phyloP scores from a whole-genome alignment of 1,140 invertebrate genomes.

The Hesperophylax magnus region DNA sequence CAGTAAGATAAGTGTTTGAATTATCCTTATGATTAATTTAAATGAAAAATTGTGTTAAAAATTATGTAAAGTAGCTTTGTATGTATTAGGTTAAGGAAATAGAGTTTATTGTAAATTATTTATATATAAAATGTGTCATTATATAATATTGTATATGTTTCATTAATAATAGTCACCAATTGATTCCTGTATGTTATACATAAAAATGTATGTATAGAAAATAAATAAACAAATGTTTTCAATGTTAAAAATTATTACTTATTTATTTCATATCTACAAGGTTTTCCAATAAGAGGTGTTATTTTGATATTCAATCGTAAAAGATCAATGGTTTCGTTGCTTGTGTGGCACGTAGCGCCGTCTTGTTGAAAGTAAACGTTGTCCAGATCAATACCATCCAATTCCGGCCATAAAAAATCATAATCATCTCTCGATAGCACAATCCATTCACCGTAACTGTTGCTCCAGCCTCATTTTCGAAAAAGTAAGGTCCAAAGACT shows the following conservation, averaged over 20 bases:
- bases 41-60: conserved; percentile 6
- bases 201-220: conserved; percentile 43
- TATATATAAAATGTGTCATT: conserved; percentile 24
- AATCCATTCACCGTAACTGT: too few relatives aligned
- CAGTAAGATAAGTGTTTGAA: conserved; percentile 8
- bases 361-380: too few relatives aligned
- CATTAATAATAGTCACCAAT: neutral
- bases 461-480: too few relatives aligned
- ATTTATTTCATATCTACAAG: too few relatives aligned
- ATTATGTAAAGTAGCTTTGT: conserved; percentile 11
- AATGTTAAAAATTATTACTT: neutral
- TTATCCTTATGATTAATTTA: conserved; percentile 40
- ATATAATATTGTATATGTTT: neutral
- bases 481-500: too few relatives aligned
- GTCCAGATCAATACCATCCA: too few relatives aligned
- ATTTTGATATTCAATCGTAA: too few relatives aligned
- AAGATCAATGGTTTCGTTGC: too few relatives aligned
- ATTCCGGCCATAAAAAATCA: too few relatives aligned
- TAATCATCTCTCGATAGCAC: too few relatives aligned
- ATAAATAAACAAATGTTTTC: conserved; percentile 30
- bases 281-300: too few relatives aligned
- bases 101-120: conserved; percentile 29
- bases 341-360: too few relatives aligned
- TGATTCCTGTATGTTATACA: conserved; percentile 28
- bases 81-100: neutral